phyloP scores from a whole-genome alignment of 2,888 invertebrate species.

The Eristalis arbustorum region DNA sequence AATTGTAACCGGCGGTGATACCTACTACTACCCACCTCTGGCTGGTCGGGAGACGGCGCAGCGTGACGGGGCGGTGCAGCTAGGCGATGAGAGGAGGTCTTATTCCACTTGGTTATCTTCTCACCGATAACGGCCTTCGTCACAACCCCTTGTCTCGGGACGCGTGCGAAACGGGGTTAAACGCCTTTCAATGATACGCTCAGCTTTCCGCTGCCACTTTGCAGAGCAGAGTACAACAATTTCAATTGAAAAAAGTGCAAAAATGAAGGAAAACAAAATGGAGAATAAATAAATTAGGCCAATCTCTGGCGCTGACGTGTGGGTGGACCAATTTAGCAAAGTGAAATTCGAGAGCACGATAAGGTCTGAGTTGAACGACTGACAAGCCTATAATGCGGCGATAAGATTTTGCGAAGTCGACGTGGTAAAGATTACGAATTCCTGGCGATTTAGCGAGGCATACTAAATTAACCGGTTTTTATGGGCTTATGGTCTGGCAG shows the following conservation, averaged over 20 bases:
- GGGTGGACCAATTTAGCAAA: neutral
- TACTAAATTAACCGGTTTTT: neutral
- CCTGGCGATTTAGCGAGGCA: neutral
- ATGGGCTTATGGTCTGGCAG: neutral
- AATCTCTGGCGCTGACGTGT: neutral
- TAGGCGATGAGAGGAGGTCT: neutral
- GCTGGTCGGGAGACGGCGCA: too few relatives aligned
- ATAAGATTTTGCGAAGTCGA: neutral
- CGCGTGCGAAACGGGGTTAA: neutral
- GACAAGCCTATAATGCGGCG: neutral
- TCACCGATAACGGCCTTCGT: neutral
- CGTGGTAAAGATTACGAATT: neutral
- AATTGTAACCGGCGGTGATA: conserved; percentile 39
- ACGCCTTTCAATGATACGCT: neutral
- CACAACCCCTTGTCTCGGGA: neutral
- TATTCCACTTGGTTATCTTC: neutral
- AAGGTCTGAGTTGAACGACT: neutral
- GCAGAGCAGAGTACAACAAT: neutral
- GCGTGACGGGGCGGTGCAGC: too few relatives aligned
- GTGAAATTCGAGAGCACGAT: neutral
- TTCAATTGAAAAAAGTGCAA: neutral
- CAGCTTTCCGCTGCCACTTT: neutral
- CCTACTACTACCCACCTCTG: conserved; percentile 25
- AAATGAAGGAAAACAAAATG: neutral
- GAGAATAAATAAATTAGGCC: neutral